Evolutionary conservation across 1,140 invertebrate species (phyloP).

Genomic region (Habropoda laboriosa): DNA sequence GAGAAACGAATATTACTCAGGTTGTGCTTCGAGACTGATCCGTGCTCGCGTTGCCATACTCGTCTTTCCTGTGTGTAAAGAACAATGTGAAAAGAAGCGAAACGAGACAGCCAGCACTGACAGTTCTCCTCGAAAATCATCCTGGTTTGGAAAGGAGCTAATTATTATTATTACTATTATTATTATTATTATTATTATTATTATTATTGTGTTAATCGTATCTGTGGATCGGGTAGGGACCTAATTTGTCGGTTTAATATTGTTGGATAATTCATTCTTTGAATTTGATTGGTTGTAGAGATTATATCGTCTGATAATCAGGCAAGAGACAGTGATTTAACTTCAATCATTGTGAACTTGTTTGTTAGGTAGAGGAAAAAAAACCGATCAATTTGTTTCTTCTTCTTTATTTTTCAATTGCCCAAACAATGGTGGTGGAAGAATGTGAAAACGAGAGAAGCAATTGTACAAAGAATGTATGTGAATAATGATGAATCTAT

Average conservation of each 20-base stretch:
- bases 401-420: neutral
- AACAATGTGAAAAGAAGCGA: neutral
- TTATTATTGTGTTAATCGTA: constrained; percentile 3
- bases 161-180: neutral
- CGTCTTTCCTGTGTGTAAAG: neutral
- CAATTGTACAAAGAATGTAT: neutral
- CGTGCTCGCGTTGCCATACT: neutral
- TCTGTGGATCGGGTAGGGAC: neutral
- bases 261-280: neutral
- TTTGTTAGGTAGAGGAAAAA: neutral
- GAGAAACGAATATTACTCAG: neutral
- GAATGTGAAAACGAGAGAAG: constrained; percentile 6
- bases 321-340: neutral
- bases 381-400: neutral
- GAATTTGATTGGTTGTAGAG: neutral
- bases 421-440: neutral
- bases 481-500: neutral
- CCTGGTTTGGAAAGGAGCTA: neutral
- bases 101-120: neutral
- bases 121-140: constrained; percentile 7
- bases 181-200: neutral
- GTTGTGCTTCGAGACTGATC: neutral
- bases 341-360: neutral
- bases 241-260: neutral
- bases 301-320: neutral